Percentiles rank a stretch among this genome's conserved stretches.
phyloP scores from a whole-genome alignment of 2,888 invertebrate genomes.

The Brenthis daphne region DNA sequence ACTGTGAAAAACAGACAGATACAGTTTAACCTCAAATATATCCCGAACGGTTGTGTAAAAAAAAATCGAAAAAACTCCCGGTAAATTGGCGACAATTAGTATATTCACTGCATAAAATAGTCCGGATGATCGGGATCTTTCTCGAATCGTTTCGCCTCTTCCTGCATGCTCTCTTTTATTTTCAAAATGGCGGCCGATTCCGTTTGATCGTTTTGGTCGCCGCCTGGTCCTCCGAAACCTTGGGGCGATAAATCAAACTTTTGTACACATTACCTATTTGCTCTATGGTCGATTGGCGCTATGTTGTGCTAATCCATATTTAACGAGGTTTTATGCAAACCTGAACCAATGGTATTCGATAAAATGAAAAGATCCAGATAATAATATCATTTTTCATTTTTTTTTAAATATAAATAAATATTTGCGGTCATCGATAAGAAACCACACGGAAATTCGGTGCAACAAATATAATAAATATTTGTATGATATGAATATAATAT shows the following conservation, averaged over 20 bases:
- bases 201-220: slow-evolving; percentile 91
- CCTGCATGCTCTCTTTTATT: slow-evolving; percentile 99
- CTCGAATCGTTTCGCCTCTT: slow-evolving; percentile 99
- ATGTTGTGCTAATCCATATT: too few relatives aligned
- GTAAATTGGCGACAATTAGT: slow-evolving; percentile 19
- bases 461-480: too few relatives aligned
- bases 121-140: slow-evolving; percentile 98
- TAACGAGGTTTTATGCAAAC: background rate
- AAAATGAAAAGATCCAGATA: background rate
- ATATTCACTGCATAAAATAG: slow-evolving; percentile 96
- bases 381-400: background rate
- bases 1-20: background rate
- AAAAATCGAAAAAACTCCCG: slow-evolving; percentile 30
- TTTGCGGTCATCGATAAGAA: too few relatives aligned
- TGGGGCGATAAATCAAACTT: slow-evolving; percentile 41
- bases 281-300: slow-evolving; percentile 21
- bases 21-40: slow-evolving; percentile 23
- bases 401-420: too few relatives aligned
- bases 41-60: slow-evolving; percentile 21
- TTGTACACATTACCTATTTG: slow-evolving; percentile 42
- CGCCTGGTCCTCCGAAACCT: slow-evolving; percentile 80
- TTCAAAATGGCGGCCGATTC: slow-evolving; percentile 99
- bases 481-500: too few relatives aligned
- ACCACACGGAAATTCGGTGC: too few relatives aligned
- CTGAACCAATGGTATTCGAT: slow-evolving; percentile 6